Evolutionary conservation across 2,797 vertebrate species (phyloP).

Genomic region (Apogon hyalosoma): DNA sequence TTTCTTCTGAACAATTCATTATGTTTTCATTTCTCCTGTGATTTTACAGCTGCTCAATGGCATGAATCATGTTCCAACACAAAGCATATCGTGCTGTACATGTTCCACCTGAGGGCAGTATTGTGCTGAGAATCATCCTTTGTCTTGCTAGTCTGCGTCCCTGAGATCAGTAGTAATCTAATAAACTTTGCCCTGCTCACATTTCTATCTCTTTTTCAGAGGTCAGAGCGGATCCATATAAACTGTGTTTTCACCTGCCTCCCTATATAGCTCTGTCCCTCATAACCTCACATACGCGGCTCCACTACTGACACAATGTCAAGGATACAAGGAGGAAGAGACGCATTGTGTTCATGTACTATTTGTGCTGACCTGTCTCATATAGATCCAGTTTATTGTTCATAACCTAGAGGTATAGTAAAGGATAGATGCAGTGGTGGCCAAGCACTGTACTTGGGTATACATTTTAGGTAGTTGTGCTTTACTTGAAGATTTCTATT

Average conservation of each 20-base stretch:
- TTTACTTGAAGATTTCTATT: too few species aligned
- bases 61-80: too few species aligned
- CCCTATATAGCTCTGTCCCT: constrained; percentile 39
- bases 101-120: constrained; percentile 68
- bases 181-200: constrained; percentile 59
- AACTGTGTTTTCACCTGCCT: constrained; percentile 65
- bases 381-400: neutral
- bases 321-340: constrained; percentile 17
- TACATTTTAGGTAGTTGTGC: too few species aligned
- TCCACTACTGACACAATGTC: constrained; percentile 22
- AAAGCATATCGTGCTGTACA: neutral
- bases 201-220: constrained; percentile 54
- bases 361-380: constrained; percentile 28
- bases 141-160: constrained; percentile 3
- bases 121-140: constrained; percentile 41
- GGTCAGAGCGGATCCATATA: constrained; percentile 73
- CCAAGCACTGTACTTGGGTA: too few species aligned
- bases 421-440: neutral
- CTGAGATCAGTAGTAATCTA: constrained; percentile 75
- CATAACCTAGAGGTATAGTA: neutral
- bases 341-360: constrained; percentile 1
- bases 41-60: too few species aligned
- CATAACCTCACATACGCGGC: constrained; percentile 32
- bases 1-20: too few species aligned
- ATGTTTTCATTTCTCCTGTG: too few species aligned